Evolutionary conservation across 2,113 vertebrate genomes (phyloP), one percentile per base, ranked within the genome.

Genomic region (Cathartes aura): DNA sequence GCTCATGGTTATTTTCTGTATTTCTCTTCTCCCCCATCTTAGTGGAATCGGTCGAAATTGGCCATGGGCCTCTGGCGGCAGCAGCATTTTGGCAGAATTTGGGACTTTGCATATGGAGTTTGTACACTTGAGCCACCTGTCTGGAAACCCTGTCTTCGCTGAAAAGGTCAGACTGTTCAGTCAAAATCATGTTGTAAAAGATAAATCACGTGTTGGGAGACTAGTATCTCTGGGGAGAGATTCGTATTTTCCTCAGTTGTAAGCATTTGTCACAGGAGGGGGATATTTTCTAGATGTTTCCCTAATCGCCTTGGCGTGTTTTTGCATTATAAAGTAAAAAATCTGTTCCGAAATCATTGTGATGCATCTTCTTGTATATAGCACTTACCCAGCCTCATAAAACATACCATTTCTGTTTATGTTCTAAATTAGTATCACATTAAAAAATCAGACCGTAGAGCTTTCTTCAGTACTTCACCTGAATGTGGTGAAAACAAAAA

Each of bases 61-160:
- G 99, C 99, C 99, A 3, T 99, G 99, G 99, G 99, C 99, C 7
- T 99, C 99, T 2, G 99, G 99, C 5, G 99, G 99, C 96, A 99
- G 99, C 99, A 99, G 99, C 95, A 99, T 99, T 97, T 98, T 99
- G 98, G 99, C 99, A 16, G 99, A 99, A 97, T 99, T 99, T 82
- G 99, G 99, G 87, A 99, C 99, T 45, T 98, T 99, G 76, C 99
- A 99, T 92, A 96, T 99, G 98, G 99, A 99, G 96, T 99, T 99
- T 70, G 98, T 99, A 88, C 99, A 99, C 96, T 98, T 99, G 97
- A 99, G 98, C 97, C 98, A 98, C 72, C 98, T 99, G 66, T 99
- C 99, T 36, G 99, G 99, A 96, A 99, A 99, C 59, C 99, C 99
- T 5, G 94, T 99, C 90, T 99, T 99, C 97, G 99, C 99, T 50